Evolutionary conservation across 1,140 invertebrate genomes (phyloP), one percentile per base, ranked within the genome.

Genomic region (Magallana ariakensis): DNA sequence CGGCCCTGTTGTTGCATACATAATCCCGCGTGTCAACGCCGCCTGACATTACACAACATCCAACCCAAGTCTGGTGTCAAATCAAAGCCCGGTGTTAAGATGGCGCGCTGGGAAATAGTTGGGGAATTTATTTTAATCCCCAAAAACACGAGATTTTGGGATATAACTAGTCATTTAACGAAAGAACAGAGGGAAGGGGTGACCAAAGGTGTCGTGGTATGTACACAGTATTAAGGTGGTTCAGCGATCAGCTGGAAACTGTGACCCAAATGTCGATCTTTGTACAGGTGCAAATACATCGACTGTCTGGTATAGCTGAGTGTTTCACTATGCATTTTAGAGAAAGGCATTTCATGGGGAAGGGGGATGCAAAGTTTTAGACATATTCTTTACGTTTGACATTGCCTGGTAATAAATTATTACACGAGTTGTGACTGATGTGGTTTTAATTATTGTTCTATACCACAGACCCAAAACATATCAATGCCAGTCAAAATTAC

Each of bases 1-100:
- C 66, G 22, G 66, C 66, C 66, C 66, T 70, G 66, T 70, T 26
- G 33, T 70, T 70, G 66, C 66, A 70, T 70, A 70, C 66, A 70
- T 33, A 70, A 70, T 70, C 66, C 22, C 22, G 33, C 13, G 66
- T 70, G 66, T 70, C 66, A 70, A 70, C 22, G 33, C 22, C 11
- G 33, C 66, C 19, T 22, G 26, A 70, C 66, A 70, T 70, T 70
- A 26, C 22, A 70, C 66, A 70, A 70, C 33, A 19, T 13, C 66
- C 66, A 1, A 22, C 66, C 9, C 22, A 13, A 22, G 19, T 70
- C 33, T 26, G 66, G 22, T 70, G 62, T 70, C 66, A 70, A 70
- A 70, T 70, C 66, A 70, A 70, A 70, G 66, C 66, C 22, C 22
- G 9, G 9, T 22, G 22, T 70, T 70, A 13, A 22, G 19, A 26